phyloP scores from a whole-genome alignment of 2,113 vertebrate species.

The Nothobranchius kuhntae region DNA sequence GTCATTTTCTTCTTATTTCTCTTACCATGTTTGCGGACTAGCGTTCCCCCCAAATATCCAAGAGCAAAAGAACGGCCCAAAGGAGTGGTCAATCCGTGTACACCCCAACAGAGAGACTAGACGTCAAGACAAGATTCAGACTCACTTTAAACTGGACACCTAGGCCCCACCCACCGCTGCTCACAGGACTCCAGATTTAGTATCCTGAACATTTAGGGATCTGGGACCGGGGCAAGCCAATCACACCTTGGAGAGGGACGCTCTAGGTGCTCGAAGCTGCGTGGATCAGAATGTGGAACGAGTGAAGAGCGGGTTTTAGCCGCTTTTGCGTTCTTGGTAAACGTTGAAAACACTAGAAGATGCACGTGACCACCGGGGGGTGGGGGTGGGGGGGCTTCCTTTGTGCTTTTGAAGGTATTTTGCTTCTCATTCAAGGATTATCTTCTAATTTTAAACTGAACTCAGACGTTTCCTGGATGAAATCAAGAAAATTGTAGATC shows the following conservation, averaged over 20 bases:
- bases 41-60: conserved; percentile 76
- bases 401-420: too few relatives aligned
- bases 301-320: conserved; percentile 9
- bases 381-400: too few relatives aligned
- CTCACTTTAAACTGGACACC: conserved; percentile 78
- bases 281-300: conserved; percentile 10
- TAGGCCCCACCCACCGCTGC: conserved; percentile 74
- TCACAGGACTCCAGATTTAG: conserved; percentile 81
- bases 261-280: conserved; percentile 26
- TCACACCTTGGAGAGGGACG: conserved; percentile 65
- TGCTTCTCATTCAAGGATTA: too few relatives aligned
- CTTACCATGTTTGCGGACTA: conserved; percentile 84
- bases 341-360: background rate
- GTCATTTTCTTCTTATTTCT: conserved; percentile 21
- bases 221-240: conserved; percentile 68
- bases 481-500: too few relatives aligned
- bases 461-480: too few relatives aligned
- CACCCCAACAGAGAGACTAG: conserved; percentile 83
- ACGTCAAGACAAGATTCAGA: conserved; percentile 77
- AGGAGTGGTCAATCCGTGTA: conserved; percentile 81
- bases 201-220: conserved; percentile 84
- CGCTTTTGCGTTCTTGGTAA: background rate
- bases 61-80: conserved; percentile 72
- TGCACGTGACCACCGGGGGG: too few relatives aligned
- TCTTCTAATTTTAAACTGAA: too few relatives aligned